Percentiles rank a stretch among this genome's conserved stretches.
These are phyloP conservation scores for Catalaphyllia jardinei DNA, from an alignment of 64 coral and sea anemone species.

Conservation along the genomic window DNA sequence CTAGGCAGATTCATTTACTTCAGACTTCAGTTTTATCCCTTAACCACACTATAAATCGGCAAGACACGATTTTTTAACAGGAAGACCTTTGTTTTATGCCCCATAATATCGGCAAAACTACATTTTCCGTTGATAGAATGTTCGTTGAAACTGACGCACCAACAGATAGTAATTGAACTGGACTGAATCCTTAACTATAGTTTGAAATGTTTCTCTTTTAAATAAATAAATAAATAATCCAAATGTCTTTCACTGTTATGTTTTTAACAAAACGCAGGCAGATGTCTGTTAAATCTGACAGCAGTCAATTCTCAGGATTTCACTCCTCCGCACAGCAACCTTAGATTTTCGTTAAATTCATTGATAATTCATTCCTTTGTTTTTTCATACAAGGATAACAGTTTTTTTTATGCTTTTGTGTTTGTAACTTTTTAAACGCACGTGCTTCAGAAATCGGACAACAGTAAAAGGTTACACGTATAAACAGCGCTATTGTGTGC, in stretches of 20 bases:
- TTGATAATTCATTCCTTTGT: not conserved
- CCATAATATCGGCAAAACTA: too few relatives aligned
- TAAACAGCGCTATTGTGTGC: not conserved
- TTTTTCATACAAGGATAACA: not conserved
- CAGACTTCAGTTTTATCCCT: too few relatives aligned
- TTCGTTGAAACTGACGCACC: too few relatives aligned
- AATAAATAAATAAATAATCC: too few relatives aligned
- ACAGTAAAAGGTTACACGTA: not conserved
- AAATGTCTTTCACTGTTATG: too few relatives aligned
- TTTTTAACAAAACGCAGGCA: not conserved
- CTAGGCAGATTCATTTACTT: too few relatives aligned
- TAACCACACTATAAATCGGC: too few relatives aligned
- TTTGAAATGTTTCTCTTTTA: too few relatives aligned
- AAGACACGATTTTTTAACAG: too few relatives aligned
- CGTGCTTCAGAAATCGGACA: not conserved
- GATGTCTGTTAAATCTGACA: not conserved
- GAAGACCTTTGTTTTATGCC: too few relatives aligned
- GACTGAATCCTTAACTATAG: too few relatives aligned
- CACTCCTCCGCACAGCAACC: not conserved
- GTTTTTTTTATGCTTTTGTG: not conserved
- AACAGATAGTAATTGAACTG: too few relatives aligned
- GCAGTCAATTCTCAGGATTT: not conserved
- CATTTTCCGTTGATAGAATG: not conserved
- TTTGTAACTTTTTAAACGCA: not conserved
- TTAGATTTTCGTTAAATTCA: not conserved